A percentile compares a stretch with the other conserved stretches of the same genome.
Conservation (phyloP, 2,113 vertebrate species). For the Meleagris gallopavo region DNA sequence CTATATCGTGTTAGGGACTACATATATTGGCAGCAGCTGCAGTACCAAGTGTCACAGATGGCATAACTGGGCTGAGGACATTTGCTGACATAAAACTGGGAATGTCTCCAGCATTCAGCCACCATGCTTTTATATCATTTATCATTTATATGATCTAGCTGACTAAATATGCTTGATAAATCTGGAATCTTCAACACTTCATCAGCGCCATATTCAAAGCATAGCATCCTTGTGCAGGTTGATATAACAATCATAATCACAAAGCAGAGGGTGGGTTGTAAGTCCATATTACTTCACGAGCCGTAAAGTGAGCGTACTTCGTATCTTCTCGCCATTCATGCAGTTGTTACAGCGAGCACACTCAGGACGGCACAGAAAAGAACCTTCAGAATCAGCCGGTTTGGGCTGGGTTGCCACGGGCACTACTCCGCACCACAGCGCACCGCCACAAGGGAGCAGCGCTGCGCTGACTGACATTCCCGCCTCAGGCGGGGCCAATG, state of each 20-base stretch:
- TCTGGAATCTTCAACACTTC: neutral
- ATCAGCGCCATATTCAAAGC: no score
- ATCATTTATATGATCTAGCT: neutral
- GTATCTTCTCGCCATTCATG: accelerated
- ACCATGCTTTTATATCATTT: neutral
- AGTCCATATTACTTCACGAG: accelerated
- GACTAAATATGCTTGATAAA: neutral
- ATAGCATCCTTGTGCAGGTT: accelerated
- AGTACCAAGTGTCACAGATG: neutral
- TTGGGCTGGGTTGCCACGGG: neutral
- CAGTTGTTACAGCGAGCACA: neutral
- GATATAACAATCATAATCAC: accelerated
- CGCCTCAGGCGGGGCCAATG: neutral
- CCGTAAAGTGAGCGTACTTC: accelerated
- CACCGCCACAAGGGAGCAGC: no score
- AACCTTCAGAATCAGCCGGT: neutral
- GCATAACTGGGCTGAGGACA: no score
- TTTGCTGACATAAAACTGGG: neutral
- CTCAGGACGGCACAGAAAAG: no score
- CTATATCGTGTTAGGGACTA: no score
- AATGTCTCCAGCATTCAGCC: neutral
- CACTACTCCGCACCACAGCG: neutral
- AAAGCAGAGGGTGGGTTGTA: accelerated
- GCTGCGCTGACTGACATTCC: no score
- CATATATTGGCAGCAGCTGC: neutral